phyloP scores from a whole-genome alignment of 1,140 invertebrate genomes.

The Drosophila setifemur region DNA sequence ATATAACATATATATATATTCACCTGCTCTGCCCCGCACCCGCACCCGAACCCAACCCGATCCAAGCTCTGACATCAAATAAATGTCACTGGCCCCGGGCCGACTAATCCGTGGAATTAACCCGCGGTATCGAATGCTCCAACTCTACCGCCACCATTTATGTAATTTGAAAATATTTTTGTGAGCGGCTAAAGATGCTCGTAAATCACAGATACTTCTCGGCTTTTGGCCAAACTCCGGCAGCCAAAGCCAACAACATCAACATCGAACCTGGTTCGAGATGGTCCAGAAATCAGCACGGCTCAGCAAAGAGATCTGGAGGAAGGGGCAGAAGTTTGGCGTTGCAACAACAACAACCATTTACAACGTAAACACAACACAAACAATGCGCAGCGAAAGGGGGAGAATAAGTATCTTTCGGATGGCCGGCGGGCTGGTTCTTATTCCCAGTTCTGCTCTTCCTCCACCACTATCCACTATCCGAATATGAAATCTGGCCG shows the following conservation, averaged over 20 bases:
- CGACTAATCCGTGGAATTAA: constrained; percentile 42
- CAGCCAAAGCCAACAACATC: too few species aligned
- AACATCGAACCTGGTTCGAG: constrained; percentile 72
- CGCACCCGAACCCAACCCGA: too few species aligned
- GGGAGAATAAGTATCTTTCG: constrained; percentile 8
- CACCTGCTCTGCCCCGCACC: not conserved
- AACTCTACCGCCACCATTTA: constrained; percentile 58
- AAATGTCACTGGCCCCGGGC: constrained; percentile 23
- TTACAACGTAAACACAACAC: constrained; percentile 75
- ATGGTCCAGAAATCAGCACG: constrained; percentile 37
- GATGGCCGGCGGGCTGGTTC: constrained; percentile 40
- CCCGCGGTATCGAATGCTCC: not conserved
- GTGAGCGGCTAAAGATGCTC: constrained; percentile 35
- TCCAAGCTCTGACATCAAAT: constrained; percentile 18
- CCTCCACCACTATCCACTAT: constrained; percentile 59
- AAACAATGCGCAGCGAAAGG: constrained; percentile 40
- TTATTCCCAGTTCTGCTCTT: constrained; percentile 42
- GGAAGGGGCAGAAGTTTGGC: not conserved
- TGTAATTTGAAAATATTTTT: constrained; percentile 68
- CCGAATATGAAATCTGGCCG: constrained; percentile 65
- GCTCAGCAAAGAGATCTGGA: constrained; percentile 26
- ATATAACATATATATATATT: too few species aligned
- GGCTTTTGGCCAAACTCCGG: constrained; percentile 5
- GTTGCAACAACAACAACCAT: constrained; percentile 52
- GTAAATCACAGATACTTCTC: constrained; percentile 65